Evolutionary conservation across 1,140 invertebrate species (phyloP).

Genomic region (Trichogramma pretiosum): DNA sequence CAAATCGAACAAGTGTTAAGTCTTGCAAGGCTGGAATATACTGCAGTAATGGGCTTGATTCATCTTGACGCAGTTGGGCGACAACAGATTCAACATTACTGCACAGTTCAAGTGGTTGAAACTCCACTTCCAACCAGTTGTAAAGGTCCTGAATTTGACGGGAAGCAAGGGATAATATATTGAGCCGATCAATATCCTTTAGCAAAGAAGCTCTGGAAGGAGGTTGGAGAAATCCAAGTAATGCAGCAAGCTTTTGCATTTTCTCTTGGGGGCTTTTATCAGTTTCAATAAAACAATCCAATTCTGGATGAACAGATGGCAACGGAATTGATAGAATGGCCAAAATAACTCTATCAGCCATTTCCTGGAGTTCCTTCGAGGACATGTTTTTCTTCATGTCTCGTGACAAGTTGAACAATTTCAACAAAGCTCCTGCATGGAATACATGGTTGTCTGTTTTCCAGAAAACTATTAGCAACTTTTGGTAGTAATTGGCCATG

Average conservation of each 20-base stretch:
- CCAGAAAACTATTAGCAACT: slow-evolving; percentile 96
- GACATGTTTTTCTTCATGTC: slow-evolving; percentile 97
- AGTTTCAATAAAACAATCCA: no score
- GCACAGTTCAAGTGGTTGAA: slow-evolving; percentile 86
- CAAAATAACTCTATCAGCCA: slow-evolving; percentile 85
- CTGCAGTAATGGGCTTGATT: slow-evolving; percentile 61
- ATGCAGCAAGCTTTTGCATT: slow-evolving; percentile 78
- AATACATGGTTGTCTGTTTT: slow-evolving; percentile 96
- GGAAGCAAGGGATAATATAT: slow-evolving; percentile 76
- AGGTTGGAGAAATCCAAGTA: slow-evolving; percentile 79
- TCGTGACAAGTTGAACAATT: slow-evolving; percentile 82
- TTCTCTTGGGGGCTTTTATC: slow-evolving; percentile 88
- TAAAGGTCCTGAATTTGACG: slow-evolving; percentile 84
- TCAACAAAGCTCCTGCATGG: slow-evolving; percentile 92
- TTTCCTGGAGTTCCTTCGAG: slow-evolving; percentile 79
- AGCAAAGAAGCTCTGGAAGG: slow-evolving; percentile 80
- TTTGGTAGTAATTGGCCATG: slow-evolving; percentile 97
- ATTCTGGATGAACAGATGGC: slow-evolving; percentile 88
- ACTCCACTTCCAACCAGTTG: slow-evolving; percentile 85
- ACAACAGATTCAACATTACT: slow-evolving; percentile 65
- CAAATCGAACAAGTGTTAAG: slow-evolving; percentile 80
- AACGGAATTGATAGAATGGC: slow-evolving; percentile 90
- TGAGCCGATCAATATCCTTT: slow-evolving; percentile 77
- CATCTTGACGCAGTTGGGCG: slow-evolving; percentile 55
- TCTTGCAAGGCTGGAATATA: no score